phyloP scores from a whole-genome alignment of 2,113 vertebrate genomes.

The Pongo pygmaeus region DNA sequence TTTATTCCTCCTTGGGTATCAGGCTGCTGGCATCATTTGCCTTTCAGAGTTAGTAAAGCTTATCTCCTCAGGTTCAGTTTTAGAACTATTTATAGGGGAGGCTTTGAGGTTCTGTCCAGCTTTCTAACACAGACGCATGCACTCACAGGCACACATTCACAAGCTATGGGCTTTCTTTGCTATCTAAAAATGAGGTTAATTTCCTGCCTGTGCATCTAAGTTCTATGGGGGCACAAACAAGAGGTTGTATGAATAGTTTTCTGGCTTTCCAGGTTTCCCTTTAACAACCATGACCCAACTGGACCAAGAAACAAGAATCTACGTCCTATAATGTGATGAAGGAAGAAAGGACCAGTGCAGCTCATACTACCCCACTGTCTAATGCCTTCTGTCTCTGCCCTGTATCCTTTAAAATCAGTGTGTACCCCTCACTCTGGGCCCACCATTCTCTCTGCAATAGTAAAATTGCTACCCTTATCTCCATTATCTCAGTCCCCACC shows the following conservation, averaged over 20 bases:
- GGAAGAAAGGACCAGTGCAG: not conserved
- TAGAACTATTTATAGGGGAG: not conserved
- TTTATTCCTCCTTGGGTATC: not conserved
- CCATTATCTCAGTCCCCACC: not conserved
- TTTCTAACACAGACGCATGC: not conserved
- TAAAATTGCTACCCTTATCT: not conserved
- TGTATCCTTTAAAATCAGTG: not conserved
- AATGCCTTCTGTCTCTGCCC: not conserved
- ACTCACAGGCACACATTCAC: not conserved
- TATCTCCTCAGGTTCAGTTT: not conserved
- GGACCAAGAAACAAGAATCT: not conserved
- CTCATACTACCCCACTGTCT: not conserved
- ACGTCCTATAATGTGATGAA: fast-evolving
- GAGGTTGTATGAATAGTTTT: not conserved
- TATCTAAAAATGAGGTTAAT: not conserved
- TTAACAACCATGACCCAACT: not conserved
- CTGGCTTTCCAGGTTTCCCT: not conserved
- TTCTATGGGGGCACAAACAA: not conserved
- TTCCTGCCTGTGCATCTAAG: not conserved
- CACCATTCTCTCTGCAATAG: not conserved
- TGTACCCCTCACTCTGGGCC: not conserved
- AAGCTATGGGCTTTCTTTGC: not conserved
- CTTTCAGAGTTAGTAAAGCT: not conserved
- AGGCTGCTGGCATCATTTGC: not conserved
- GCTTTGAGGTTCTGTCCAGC: not conserved